Evolutionary conservation across 2,888 invertebrate species (phyloP), one percentile per base, ranked within the genome.

Genomic region (Lumbricus terrestris): DNA sequence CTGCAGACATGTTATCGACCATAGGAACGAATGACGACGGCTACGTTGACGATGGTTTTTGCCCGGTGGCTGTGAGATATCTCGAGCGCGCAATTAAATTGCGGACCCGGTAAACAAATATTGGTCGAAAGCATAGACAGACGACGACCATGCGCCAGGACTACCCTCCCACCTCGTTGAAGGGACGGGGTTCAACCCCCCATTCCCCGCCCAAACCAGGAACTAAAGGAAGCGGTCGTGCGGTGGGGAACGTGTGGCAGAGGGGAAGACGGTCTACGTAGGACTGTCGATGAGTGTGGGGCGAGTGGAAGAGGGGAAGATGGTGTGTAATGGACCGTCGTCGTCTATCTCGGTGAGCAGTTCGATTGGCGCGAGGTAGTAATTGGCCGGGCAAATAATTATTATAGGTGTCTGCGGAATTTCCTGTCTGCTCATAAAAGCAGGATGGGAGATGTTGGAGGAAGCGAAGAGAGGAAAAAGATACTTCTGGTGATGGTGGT

Each of bases 21-120:
- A n/a, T 47, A 23, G 47, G 47, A 47, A 8, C 47, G n/a, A 23
- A 23, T 23, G 47, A 23, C 23, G 47, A 6, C n/a, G n/a, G n/a
- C n/a, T n/a, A n/a, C n/a, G n/a, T n/a, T n/a, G n/a, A n/a, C n/a
- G n/a, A n/a, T n/a, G n/a, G n/a, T n/a, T n/a, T 47, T 47, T 47
- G 47, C 23, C 47, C 47, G 8, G 29, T 69, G 69, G 69, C n/a
- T 29, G 69, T n/a, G 29, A n/a, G 69, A 69, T 69, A 69, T 29
- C 69, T 69, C n/a, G 69, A n/a, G n/a, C 69, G 69, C 69, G 69
- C 69, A 69, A 69, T 69, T 69, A 69, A 69, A 69, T 69, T 69
- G 8, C 69, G 4, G 47, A n/a, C n/a, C 47, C 69, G 29, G 69
- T 69, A 69, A 69, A 69, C 69, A 69, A 69, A 69, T 69, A 69